Conservation (phyloP, 2,888 invertebrate species). For the Zhuqinia jingwanae region DNA sequence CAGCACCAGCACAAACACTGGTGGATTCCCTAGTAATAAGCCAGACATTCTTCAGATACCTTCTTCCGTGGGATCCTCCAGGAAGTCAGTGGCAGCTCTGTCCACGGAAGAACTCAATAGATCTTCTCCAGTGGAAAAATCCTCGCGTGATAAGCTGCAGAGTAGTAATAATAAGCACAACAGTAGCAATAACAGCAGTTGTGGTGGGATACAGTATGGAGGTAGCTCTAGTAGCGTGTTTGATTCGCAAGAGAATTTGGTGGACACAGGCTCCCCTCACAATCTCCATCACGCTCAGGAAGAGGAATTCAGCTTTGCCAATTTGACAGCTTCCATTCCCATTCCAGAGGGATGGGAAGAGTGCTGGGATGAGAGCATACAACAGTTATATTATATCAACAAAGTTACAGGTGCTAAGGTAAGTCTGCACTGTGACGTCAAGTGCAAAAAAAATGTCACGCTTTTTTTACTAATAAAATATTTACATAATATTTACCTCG, state of each 20-base stretch:
- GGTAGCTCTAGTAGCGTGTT: slow-evolving; percentile 66
- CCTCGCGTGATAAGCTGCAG: slow-evolving; percentile 1
- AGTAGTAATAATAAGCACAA: slow-evolving; percentile 51
- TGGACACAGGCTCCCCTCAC: slow-evolving; percentile 56
- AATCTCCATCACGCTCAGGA: slow-evolving; percentile 50
- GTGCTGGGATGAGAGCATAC: slow-evolving; percentile 81
- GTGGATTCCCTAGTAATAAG: slow-evolving; percentile 32
- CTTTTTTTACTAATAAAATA: neutral
- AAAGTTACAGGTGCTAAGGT: slow-evolving; percentile 83
- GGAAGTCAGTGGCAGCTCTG: slow-evolving; percentile 57
- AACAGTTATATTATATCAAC: slow-evolving; percentile 82
- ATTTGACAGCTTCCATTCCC: slow-evolving; percentile 66
- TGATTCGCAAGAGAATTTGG: slow-evolving; percentile 70
- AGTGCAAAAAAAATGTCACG: neutral
- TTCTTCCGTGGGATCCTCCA: slow-evolving; percentile 63
- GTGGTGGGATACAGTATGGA: slow-evolving; percentile 18
- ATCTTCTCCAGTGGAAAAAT: slow-evolving; percentile 42
- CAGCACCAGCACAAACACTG: slow-evolving; percentile 28
- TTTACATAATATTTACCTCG: neutral
- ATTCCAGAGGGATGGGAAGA: slow-evolving; percentile 83
- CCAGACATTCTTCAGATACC: slow-evolving; percentile 69
- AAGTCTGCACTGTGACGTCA: slow-evolving; percentile 35
- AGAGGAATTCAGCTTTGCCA: slow-evolving; percentile 61
- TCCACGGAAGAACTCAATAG: slow-evolving; percentile 58
- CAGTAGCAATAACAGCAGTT: slow-evolving; percentile 42